These are phyloP conservation scores for Drosophila nikananu DNA, from an alignment of 1,140 invertebrate genomes.

Conservation along the genomic window DNA sequence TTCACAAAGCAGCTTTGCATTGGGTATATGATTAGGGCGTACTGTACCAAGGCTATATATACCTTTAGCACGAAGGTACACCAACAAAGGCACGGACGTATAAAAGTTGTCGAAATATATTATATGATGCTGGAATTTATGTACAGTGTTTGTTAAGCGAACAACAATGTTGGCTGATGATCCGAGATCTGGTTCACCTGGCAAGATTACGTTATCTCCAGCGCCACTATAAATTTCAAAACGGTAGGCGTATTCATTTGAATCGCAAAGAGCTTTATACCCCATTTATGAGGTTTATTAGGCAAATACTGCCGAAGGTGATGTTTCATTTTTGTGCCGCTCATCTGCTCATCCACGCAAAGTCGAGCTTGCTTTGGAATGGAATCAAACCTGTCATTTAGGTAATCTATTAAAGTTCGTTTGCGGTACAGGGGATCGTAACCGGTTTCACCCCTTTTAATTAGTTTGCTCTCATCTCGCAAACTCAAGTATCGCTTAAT, in stretches of 20 bases:
- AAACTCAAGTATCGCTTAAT: too few species aligned
- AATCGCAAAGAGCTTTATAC: conserved; percentile 12
- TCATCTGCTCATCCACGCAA: neutral
- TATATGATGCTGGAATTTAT: conserved; percentile 6
- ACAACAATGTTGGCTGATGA: conserved; percentile 17
- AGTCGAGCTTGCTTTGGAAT: neutral
- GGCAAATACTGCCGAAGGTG: conserved; percentile 33
- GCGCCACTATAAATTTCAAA: conserved; percentile 15
- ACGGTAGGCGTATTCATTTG: conserved; percentile 17
- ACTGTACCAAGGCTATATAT: too few species aligned
- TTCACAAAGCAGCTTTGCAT: too few species aligned
- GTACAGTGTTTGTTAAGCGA: conserved; percentile 11
- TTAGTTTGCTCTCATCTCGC: too few species aligned
- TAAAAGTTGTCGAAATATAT: conserved; percentile 22
- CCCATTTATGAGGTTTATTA: neutral
- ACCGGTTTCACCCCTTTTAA: too few species aligned
- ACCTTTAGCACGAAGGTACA: too few species aligned
- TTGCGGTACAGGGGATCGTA: neutral
- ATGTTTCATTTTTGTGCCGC: conserved; percentile 13
- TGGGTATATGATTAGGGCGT: too few species aligned
- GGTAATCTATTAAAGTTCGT: neutral
- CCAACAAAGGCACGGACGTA: conserved; percentile 17
- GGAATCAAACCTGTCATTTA: neutral
- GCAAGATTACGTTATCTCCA: too few species aligned
- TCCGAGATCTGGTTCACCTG: too few species aligned